A percentile compares a stretch with the other conserved stretches of the same genome.
These are phyloP conservation scores for Rhodinocichla rosea DNA, from an alignment of 2,113 vertebrate genomes.

Conservation along the genomic window DNA sequence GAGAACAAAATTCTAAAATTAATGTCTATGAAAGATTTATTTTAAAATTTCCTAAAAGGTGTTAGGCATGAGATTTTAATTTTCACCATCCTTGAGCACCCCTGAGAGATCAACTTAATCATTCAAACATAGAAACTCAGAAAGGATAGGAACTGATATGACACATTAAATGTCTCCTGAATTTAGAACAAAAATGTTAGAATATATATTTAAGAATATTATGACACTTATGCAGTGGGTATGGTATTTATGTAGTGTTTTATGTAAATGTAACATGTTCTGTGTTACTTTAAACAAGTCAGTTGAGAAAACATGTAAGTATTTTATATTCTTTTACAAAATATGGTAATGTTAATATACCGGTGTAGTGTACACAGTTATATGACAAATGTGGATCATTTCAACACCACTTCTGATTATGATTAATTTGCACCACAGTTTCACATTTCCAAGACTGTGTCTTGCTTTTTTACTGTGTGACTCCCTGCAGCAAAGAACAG, in stretches of 20 bases:
- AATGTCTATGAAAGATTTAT: neutral
- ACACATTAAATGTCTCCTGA: neutral
- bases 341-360: neutral
- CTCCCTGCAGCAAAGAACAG: neutral
- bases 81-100: neutral
- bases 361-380: neutral
- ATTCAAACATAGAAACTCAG: neutral
- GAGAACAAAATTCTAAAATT: neutral
- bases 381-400: neutral
- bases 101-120: neutral
- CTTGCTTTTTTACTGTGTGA: neutral
- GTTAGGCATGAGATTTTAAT: neutral
- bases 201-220: neutral
- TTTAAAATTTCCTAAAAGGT: neutral
- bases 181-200: neutral
- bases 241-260: neutral
- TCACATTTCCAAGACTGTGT: neutral
- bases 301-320: neutral
- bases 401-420: neutral
- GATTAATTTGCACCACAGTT: neutral
- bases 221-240: neutral
- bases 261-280: neutral
- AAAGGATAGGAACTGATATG: neutral
- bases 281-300: neutral
- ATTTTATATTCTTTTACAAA: neutral